phyloP scores from a whole-genome alignment of 2,797 vertebrate genomes.

The Cyclopterus lumpus region DNA sequence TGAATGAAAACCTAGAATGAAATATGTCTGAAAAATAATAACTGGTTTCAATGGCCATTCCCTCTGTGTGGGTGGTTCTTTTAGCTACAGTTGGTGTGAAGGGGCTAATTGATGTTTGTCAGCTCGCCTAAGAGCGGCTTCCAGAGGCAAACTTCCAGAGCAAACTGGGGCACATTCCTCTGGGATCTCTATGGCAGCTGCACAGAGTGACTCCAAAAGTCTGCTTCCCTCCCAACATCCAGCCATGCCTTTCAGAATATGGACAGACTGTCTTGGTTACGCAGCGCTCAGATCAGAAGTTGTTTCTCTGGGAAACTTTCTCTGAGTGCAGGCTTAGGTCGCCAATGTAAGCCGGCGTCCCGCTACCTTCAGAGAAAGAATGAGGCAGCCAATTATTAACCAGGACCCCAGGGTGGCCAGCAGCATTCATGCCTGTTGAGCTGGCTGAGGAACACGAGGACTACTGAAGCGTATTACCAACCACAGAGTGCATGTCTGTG shows the following conservation, averaged over 20 bases:
- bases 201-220: conserved; percentile 72
- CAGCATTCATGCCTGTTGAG: conserved; percentile 72
- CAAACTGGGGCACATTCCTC: conserved; percentile 80
- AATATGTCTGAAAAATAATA: conserved; percentile 42
- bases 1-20: conserved; percentile 49
- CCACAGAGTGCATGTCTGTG: conserved; percentile 75
- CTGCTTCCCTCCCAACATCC: conserved; percentile 59
- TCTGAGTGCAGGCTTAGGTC: conserved; percentile 41
- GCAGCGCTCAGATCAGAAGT: conserved; percentile 60
- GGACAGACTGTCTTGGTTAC: conserved; percentile 59
- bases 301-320: conserved; percentile 63
- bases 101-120: conserved; percentile 78
- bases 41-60: conserved; percentile 52
- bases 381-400: conserved; percentile 84
- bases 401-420: conserved; percentile 73
- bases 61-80: conserved; percentile 70
- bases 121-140: conserved; percentile 60
- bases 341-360: conserved; percentile 63
- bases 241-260: conserved; percentile 51
- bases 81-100: conserved; percentile 67
- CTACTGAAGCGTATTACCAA: conserved; percentile 72
- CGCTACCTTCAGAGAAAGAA: conserved; percentile 75
- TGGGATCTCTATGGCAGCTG: conserved; percentile 80
- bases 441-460: conserved; percentile 68
- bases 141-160: conserved; percentile 77